These are phyloP conservation scores for Malacosoma neustria DNA, from an alignment of 2,888 invertebrate species.

Conservation along the genomic window DNA sequence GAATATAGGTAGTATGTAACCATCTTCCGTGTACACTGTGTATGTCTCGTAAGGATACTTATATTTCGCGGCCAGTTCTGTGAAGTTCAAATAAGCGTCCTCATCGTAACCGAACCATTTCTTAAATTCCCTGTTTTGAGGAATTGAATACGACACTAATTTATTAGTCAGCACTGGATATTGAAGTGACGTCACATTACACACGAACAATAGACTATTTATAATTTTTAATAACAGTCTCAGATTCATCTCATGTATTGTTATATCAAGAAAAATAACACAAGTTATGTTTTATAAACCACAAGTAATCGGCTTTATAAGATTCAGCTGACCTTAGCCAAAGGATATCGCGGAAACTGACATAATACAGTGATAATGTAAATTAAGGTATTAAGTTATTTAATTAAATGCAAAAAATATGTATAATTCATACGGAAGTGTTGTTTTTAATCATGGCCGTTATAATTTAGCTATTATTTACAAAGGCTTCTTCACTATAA, in stretches of 20 bases:
- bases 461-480: too few species aligned
- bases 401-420: neutral
- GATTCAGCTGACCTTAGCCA: slow-evolving; percentile 48
- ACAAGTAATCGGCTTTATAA: slow-evolving; percentile 52
- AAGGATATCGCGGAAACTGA: slow-evolving; percentile 28
- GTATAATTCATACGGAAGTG: neutral
- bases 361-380: slow-evolving; percentile 11
- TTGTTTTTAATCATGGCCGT: neutral
- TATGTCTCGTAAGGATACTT: slow-evolving; percentile 36
- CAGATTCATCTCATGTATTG: slow-evolving; percentile 25
- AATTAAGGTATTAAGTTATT: neutral
- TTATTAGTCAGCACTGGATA: slow-evolving; percentile 14
- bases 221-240: slow-evolving; percentile 16
- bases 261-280: slow-evolving; percentile 31
- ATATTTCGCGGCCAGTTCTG: slow-evolving; percentile 40
- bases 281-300: slow-evolving; percentile 37
- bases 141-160: slow-evolving; percentile 33
- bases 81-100: slow-evolving; percentile 50
- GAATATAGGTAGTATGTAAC: slow-evolving; percentile 42
- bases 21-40: slow-evolving; percentile 39
- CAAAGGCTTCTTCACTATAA: too few species aligned
- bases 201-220: neutral
- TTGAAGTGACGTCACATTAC: slow-evolving; percentile 9
- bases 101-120: slow-evolving; percentile 41
- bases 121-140: slow-evolving; percentile 38